Base-by-base conservation (phyloP, 2,797 vertebrate species). In the Hafferia zeledoni region DNA sequence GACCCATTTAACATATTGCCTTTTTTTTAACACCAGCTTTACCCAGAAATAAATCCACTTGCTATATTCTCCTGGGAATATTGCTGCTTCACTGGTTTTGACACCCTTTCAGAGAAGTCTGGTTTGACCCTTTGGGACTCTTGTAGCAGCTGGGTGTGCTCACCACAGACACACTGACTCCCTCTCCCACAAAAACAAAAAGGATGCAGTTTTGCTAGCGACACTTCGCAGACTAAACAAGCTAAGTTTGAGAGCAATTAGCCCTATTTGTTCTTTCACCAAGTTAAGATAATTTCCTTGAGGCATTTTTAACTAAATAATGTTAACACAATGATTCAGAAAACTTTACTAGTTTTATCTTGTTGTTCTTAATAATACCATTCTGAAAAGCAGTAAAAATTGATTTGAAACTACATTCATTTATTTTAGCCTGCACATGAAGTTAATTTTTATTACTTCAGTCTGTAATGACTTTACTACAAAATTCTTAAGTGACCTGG, bases 21-120 rank as follows among this genome's bases (percentile, higher is more conserved):
- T 56, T 23, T 27, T 27, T 90, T 93, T 81, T 65, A 13, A 76
- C 14, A 67, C 20, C 39, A 77, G 1, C 49, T 91, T 91, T 37
- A 64, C n/a, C 53, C 75, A 78, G 84, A 77, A 83, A 92, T 89
- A 94, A 93, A 91, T 27, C 64, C 56, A 30, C 41, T 67, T 75
- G 68, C 35, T 24, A 13, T 37, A 53, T 56, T 84, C n/a, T 74
- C 64, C 59, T 35, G 63, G 63, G 82, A 72, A 82, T 65, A 52
- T 17, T 69, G 49, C 46, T 67, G 27, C 64, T 59, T 89, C 64
- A 28, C 39, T 30, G 49, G 41, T 57, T 78, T 25, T 65, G 61
- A 91, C 71, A 65, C 39, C 17, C 75, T 84, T 72, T 59, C 39
- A 49, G 56, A 79, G 63, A 70, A 82, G 37, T 41, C 23, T 43